Conservation (phyloP, 1,140 invertebrate species). For the Apis laboriosa region DNA sequence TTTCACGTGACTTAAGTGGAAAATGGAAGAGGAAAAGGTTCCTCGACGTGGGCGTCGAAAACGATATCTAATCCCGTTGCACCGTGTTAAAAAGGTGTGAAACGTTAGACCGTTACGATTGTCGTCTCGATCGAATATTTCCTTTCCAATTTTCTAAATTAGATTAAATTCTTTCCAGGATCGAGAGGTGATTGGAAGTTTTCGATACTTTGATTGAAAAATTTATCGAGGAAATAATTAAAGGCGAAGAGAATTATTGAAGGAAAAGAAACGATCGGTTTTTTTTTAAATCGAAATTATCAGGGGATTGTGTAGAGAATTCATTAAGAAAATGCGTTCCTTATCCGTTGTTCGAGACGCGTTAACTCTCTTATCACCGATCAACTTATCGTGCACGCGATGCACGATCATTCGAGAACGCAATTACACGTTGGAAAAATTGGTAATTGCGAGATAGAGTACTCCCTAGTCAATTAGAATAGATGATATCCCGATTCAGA, state of each 20-base stretch:
- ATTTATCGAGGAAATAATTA: too few species aligned
- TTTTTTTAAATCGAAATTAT: too few species aligned
- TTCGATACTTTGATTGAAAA: too few species aligned
- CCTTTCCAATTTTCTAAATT: neutral
- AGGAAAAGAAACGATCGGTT: too few species aligned
- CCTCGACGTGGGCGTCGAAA: conserved; percentile 7
- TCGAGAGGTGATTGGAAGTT: too few species aligned
- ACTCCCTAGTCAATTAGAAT: neutral
- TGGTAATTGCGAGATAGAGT: neutral
- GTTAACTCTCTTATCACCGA: conserved; percentile 7
- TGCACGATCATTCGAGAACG: neutral
- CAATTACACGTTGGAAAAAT: conserved; percentile 8
- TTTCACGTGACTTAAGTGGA: conserved; percentile 3
- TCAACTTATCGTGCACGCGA: conserved; percentile 15
- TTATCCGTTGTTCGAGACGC: conserved; percentile 14
- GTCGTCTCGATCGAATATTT: neutral
- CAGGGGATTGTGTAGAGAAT: too few species aligned
- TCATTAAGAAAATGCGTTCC: too few species aligned
- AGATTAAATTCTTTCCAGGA: too few species aligned
- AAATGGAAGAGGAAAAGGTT: neutral
- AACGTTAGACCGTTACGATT: neutral
- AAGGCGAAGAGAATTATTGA: too few species aligned
- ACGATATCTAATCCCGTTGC: neutral
- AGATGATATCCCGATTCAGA: too few species aligned
- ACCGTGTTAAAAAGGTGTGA: neutral